Evolutionary conservation across 2,888 invertebrate species (phyloP), one percentile per base, ranked within the genome.

Genomic region (Nycteola revayana): DNA sequence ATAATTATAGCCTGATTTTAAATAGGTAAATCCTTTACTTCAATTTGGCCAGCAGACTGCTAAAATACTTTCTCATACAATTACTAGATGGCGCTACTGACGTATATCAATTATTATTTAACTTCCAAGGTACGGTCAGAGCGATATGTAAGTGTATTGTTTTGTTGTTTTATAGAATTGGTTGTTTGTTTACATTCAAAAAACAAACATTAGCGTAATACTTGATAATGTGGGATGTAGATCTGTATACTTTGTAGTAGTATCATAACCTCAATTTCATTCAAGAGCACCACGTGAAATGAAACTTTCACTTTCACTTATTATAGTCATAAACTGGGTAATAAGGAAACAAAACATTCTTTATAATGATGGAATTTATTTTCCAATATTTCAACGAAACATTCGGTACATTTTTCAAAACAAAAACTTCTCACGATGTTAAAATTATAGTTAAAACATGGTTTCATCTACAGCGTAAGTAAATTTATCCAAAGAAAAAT

Each of bases 331-430:
- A n/a, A 26, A 10, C 21, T 28, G 42, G 47, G 36, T 40, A 56
- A 44, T 65, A 79, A 75, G 62, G 60, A 74, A 77, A 66, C 60
- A 58, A 60, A 49, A 21, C 27, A 49, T 57, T 69, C 58, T 60
- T 63, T 74, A 74, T 75, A 68, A 70, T 74, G 79, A 79, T 76
- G 82, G 77, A 80, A 76, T 87, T 86, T 85, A 84, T 83, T 86
- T 76, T 73, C 79, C 77, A 78, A 78, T 61, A 49, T 66, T 70
- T 78, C 73, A 75, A 79, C 76, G 75, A 77, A 75, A 69, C 74
- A 72, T 81, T 83, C 85, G 76, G 83, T 67, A n/a, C n/a, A n/a
- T 72, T 66, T 70, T 64, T 67, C 63, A 64, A 68, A 66, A 71
- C 62, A 67, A 70, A 70, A 66, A 69, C 63, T 62, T 68, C 51